phyloP scores from a whole-genome alignment of 2,888 invertebrate species.

The Leptinotarsa juncta region DNA sequence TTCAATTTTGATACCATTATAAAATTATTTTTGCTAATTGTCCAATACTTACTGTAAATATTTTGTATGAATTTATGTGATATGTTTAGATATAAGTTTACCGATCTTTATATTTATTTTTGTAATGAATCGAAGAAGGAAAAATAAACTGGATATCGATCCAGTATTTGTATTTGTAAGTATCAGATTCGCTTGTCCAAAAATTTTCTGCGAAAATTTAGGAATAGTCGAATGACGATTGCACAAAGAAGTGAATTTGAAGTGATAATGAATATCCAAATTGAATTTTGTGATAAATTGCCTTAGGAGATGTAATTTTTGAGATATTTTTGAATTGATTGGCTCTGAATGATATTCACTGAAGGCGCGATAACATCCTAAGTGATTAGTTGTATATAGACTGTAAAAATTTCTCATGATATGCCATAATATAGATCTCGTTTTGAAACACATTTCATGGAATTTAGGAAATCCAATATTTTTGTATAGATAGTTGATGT shows the following conservation, averaged over 20 bases:
- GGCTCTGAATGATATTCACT: conserved; percentile 15
- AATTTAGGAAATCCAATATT: conserved; percentile 29
- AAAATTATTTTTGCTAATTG: conserved; percentile 28
- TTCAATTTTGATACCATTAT: not conserved
- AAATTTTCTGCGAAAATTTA: conserved; percentile 14
- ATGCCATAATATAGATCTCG: conserved; percentile 45
- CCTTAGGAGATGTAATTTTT: conserved; percentile 50
- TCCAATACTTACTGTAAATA: conserved; percentile 51
- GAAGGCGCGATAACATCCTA: conserved; percentile 23
- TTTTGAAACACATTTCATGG: conserved; percentile 26
- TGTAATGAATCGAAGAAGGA: conserved; percentile 44
- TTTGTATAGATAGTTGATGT: conserved; percentile 42
- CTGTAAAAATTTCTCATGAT: conserved; percentile 42
- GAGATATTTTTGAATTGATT: conserved; percentile 40
- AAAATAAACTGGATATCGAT: conserved; percentile 28
- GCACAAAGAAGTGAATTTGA: conserved; percentile 39
- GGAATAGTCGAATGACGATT: conserved; percentile 26
- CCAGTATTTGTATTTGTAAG: conserved; percentile 13
- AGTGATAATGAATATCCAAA: conserved; percentile 31
- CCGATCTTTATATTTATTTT: conserved; percentile 55
- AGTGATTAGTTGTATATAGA: conserved; percentile 40
- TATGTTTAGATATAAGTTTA: conserved; percentile 48
- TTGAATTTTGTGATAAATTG: conserved; percentile 52
- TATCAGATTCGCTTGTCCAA: conserved; percentile 15
- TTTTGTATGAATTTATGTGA: conserved; percentile 56